These are phyloP conservation scores for Oreohelix idahoensis DNA, from an alignment of 1,140 invertebrate genomes.

Conservation along the genomic window DNA sequence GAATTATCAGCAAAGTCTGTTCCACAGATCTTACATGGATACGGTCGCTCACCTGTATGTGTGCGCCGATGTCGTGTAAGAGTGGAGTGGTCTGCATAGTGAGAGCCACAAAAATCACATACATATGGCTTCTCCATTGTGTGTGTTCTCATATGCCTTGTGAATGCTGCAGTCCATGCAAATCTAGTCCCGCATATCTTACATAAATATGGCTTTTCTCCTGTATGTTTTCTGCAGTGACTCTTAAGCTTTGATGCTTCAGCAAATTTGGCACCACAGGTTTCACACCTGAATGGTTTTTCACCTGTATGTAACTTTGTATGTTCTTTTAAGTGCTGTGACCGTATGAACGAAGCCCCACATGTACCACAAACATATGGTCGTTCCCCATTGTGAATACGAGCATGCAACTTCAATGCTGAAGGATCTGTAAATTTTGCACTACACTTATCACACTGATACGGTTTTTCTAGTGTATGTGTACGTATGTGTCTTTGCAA, in stretches of 20 bases:
- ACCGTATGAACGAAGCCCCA: conserved; percentile 38
- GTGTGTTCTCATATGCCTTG: conserved; percentile 46
- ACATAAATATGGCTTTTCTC: conserved; percentile 46
- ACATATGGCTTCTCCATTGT: conserved; percentile 41
- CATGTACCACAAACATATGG: conserved; percentile 40
- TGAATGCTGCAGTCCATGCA: conserved; percentile 39
- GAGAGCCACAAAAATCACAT: conserved; percentile 45
- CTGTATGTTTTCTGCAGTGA: conserved; percentile 36
- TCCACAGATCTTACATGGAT: conserved; percentile 43
- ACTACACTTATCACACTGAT: conserved; percentile 38
- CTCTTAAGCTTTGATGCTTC: conserved; percentile 40
- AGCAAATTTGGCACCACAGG: conserved; percentile 36
- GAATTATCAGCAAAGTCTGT: conserved; percentile 38
- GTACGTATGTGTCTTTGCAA: conserved; percentile 32
- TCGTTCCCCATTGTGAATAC: conserved; percentile 44
- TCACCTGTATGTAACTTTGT: conserved; percentile 36
- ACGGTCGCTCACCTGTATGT: conserved; percentile 48
- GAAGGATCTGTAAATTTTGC: conserved; percentile 36
- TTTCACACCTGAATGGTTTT: conserved; percentile 25
- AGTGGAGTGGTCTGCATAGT: conserved; percentile 40
- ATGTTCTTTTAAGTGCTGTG: conserved; percentile 41
- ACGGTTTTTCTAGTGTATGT: conserved; percentile 44
- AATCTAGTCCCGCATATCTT: conserved; percentile 38
- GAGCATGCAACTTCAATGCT: conserved; percentile 29
- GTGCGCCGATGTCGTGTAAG: conserved; percentile 41